Evolutionary conservation across 2,113 vertebrate species (phyloP), one percentile per base, ranked within the genome.

Genomic region (Acrocephalus arundinaceus): DNA sequence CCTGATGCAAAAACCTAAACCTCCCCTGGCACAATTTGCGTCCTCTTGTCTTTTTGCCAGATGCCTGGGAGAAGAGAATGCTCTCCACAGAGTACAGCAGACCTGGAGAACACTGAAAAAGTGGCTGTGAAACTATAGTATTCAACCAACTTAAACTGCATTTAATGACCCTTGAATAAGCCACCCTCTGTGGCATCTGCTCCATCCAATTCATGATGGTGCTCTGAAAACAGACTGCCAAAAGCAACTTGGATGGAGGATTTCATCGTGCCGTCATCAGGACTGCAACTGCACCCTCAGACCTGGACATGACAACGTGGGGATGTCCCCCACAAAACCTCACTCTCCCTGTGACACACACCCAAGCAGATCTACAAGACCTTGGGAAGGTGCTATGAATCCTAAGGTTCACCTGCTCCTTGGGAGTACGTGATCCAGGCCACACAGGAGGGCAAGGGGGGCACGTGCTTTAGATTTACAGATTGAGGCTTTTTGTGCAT

Each of bases 221-320:
- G 8, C 58, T 76, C 30, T 27, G 49, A 35, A 83, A 76, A 76
- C 8, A 22, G 41, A 43, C 27, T 51, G 48, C 51, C 33, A 79
- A 88, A 90, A 86, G 54, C 39, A 80, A 19, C 16, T 6, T 13
- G 41, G 39, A 37, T 10, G 13, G 14, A 73, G 16, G 30, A 77
- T 84, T 91, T 83, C 16, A 51, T 17, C 0, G 0, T 25, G 13
- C n/a, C 71, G n/a, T 46, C 70, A 45, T 35, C 55, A 37, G 13
- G 20, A 46, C 31, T 31, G 48, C 11, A 79, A 41, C 21, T 48
- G 78, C 41, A 66, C 11, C 28, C 45, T 68, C 7, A 3, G 21
- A 13, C 15, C 13, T 45, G 51, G 27, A 73, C 15, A 17, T 0
- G 0, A 48, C 0, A 0, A 31, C 2, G 27, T 25, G 43, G 43